Evolutionary conservation across 2,113 vertebrate genomes (phyloP).

Genomic region (Oryzias javanicus): DNA sequence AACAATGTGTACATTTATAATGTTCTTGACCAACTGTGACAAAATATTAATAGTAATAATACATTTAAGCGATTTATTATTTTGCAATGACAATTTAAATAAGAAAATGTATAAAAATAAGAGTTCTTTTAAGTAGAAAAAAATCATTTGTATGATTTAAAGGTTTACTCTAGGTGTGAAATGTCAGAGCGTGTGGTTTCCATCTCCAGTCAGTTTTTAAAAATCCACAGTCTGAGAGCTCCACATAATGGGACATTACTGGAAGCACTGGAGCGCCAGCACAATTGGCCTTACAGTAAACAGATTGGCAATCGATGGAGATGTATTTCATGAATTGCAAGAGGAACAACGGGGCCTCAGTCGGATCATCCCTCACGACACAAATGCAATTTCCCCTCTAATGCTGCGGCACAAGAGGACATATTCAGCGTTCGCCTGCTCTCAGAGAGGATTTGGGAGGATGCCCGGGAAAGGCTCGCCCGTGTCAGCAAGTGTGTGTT

Average conservation of each 20-base stretch:
- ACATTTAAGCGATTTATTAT: too few species aligned
- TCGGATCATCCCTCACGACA: slow-evolving; percentile 49
- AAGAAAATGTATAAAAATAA: too few species aligned
- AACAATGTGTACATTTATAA: too few species aligned
- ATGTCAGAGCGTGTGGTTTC: slow-evolving; percentile 17
- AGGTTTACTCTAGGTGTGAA: too few species aligned
- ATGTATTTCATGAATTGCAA: slow-evolving; percentile 53
- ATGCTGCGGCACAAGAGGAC: slow-evolving; percentile 43
- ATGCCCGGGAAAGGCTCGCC: slow-evolving; percentile 15
- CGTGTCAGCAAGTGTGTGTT: not conserved
- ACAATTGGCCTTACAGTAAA: slow-evolving; percentile 57
- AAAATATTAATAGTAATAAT: too few species aligned
- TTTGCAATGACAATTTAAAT: too few species aligned
- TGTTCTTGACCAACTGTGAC: too few species aligned
- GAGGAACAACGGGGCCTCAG: slow-evolving; percentile 41
- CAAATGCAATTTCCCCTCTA: slow-evolving; percentile 60
- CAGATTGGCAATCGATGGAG: slow-evolving; percentile 49
- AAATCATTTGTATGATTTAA: too few species aligned
- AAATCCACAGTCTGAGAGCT: slow-evolving; percentile 20
- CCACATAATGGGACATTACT: slow-evolving; percentile 49
- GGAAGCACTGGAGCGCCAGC: slow-evolving; percentile 40
- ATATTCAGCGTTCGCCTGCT: slow-evolving; percentile 29
- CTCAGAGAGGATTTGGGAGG: slow-evolving; percentile 20
- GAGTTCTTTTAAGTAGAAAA: too few species aligned
- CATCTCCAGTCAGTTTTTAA: slow-evolving; percentile 17